These are phyloP conservation scores for Channa argus DNA, from an alignment of 2,113 vertebrate species.

Conservation along the genomic window DNA sequence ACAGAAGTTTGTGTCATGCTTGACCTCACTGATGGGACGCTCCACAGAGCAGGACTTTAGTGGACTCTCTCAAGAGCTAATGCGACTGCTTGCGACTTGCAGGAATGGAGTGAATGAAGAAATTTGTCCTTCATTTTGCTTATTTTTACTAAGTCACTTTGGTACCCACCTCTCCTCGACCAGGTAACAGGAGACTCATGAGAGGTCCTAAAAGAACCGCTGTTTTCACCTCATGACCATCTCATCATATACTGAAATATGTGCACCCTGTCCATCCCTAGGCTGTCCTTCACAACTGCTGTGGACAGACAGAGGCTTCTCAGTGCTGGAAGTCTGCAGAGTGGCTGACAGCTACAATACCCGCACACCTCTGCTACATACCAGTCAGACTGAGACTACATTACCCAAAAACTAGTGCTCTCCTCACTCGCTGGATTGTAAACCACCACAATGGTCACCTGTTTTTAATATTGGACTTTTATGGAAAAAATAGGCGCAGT, in stretches of 20 bases:
- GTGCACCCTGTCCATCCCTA: constrained; percentile 29
- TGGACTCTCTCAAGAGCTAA: constrained; percentile 63
- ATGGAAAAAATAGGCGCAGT: constrained; percentile 74
- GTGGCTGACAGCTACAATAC: constrained; percentile 29
- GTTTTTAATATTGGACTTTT: constrained; percentile 83
- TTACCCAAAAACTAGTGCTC: constrained; percentile 59
- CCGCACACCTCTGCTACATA: constrained; percentile 9
- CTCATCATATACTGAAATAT: constrained; percentile 60
- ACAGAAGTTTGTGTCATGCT: constrained; percentile 34
- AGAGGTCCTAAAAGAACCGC: constrained; percentile 75
- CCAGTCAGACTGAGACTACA: constrained; percentile 42
- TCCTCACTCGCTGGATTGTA: constrained; percentile 86
- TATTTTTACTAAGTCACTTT: constrained; percentile 86
- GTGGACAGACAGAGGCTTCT: constrained; percentile 35
- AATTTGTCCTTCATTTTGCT: constrained; percentile 74
- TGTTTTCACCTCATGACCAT: constrained; percentile 68
- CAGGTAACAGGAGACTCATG: constrained; percentile 73
- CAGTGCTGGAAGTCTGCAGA: constrained; percentile 41
- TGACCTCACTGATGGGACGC: constrained; percentile 54
- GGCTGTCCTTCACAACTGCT: constrained; percentile 14
- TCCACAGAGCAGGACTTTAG: constrained; percentile 51
- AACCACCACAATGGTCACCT: constrained; percentile 74
- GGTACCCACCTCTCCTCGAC: constrained; percentile 81
- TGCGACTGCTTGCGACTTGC: constrained; percentile 41
- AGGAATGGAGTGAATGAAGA: constrained; percentile 69